Percentiles rank a stretch among this genome's conserved stretches.
phyloP scores from a whole-genome alignment of 92 coral and sea anemone species.

The Porites evermanni region DNA sequence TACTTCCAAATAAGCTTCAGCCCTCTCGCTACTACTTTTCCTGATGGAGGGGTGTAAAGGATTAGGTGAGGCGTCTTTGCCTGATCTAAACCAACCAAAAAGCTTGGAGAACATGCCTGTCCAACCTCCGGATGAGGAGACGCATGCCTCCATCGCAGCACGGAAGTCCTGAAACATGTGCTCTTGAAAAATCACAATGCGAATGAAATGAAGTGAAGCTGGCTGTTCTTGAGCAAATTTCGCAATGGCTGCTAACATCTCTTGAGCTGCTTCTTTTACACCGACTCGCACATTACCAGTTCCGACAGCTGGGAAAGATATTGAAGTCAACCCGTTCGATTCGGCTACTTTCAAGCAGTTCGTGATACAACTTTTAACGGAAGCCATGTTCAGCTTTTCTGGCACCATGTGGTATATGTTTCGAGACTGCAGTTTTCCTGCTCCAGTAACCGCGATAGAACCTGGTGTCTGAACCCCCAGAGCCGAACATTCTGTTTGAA shows the following conservation, averaged over 20 bases:
- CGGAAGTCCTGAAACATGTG: slow-evolving; percentile 63
- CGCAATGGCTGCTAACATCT: slow-evolving; percentile 62
- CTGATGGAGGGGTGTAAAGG: background rate
- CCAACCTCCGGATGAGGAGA: background rate
- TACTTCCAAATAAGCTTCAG: slow-evolving; percentile 14
- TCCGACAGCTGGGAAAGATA: slow-evolving; percentile 85
- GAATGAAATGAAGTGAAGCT: slow-evolving; percentile 47
- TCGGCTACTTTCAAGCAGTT: slow-evolving; percentile 63
- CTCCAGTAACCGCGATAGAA: slow-evolving; percentile 43
- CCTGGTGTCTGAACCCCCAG: slow-evolving; percentile 7
- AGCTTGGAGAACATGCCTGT: slow-evolving; percentile 29
- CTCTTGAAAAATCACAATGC: slow-evolving; percentile 70
- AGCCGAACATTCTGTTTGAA: slow-evolving; percentile 60
- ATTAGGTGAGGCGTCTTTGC: background rate
- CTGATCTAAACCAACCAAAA: slow-evolving; percentile 30
- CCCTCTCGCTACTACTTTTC: background rate
- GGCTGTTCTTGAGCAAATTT: slow-evolving; percentile 64
- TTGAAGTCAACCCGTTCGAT: slow-evolving; percentile 42
- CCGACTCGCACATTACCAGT: slow-evolving; percentile 60
- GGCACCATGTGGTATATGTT: slow-evolving; percentile 72
- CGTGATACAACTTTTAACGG: slow-evolving; percentile 39
- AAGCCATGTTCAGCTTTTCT: background rate
- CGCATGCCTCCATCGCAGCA: slow-evolving; percentile 55
- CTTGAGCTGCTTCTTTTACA: slow-evolving; percentile 67
- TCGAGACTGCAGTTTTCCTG: slow-evolving; percentile 56